phyloP scores from a whole-genome alignment of 1,140 invertebrate species.

The Drosophila hydei region DNA sequence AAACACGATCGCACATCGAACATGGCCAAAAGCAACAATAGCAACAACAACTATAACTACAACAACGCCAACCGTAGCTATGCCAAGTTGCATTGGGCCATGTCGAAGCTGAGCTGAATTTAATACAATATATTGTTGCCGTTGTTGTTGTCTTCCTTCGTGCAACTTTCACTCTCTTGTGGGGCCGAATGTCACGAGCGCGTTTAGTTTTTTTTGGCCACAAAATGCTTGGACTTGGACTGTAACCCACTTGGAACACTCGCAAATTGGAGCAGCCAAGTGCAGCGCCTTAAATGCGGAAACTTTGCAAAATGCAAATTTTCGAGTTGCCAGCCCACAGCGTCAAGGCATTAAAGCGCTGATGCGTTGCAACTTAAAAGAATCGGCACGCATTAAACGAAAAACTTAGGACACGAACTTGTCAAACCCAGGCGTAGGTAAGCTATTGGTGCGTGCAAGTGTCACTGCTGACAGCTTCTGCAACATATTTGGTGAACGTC shows the following conservation, averaged over 20 bases:
- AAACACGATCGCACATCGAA: slow-evolving; percentile 77
- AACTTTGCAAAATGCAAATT: slow-evolving; percentile 47
- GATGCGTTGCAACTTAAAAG: slow-evolving; percentile 11
- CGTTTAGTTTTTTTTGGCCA: slow-evolving; percentile 43
- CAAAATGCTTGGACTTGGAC: slow-evolving; percentile 39
- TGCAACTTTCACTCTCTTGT: slow-evolving; percentile 81
- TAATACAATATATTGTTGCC: slow-evolving; percentile 58
- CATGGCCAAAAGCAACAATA: slow-evolving; percentile 46
- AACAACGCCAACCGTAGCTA: slow-evolving; percentile 13
- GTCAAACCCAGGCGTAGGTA: slow-evolving; percentile 21
- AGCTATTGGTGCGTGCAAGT: slow-evolving; percentile 43
- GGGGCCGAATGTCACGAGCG: slow-evolving; percentile 71
- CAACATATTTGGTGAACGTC: slow-evolving; percentile 19
- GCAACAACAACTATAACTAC: slow-evolving; percentile 31
- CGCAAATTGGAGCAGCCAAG: slow-evolving; percentile 70
- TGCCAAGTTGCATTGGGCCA: slow-evolving; percentile 68
- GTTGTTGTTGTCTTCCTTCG: slow-evolving; percentile 44
- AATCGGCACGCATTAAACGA: slow-evolving; percentile 40
- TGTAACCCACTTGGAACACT: slow-evolving; percentile 45
- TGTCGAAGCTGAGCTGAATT: slow-evolving; percentile 79
- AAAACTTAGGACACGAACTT: slow-evolving; percentile 77
- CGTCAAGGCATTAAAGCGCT: slow-evolving; percentile 49
- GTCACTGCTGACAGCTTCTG: slow-evolving; percentile 35
- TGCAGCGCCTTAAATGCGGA: slow-evolving; percentile 72
- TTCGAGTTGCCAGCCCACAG: slow-evolving; percentile 3